phyloP scores from a whole-genome alignment of 2,797 vertebrate genomes.

The Cheirogaleus major region DNA sequence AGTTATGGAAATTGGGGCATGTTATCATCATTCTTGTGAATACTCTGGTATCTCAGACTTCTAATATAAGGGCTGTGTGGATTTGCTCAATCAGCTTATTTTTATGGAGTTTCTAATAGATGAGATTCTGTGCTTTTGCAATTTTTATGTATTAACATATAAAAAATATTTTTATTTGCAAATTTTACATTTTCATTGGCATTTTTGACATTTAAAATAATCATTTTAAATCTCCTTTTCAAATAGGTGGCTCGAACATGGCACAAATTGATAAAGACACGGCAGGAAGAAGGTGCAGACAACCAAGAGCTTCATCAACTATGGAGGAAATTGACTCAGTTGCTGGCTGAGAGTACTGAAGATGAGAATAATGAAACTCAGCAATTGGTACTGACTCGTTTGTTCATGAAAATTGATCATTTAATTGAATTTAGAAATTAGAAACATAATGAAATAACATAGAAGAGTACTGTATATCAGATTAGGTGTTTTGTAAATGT shows the following conservation, averaged over 20 bases:
- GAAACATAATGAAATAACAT: not conserved
- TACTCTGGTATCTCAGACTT: not conserved
- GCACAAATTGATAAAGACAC: slow-evolving; percentile 89
- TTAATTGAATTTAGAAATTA: slow-evolving; percentile 40
- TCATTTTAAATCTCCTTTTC: slow-evolving; percentile 15
- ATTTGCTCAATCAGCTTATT: not conserved
- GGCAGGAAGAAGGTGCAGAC: slow-evolving; percentile 88
- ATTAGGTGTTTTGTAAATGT: not conserved
- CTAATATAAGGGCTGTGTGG: not conserved
- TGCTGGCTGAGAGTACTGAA: slow-evolving; percentile 87
- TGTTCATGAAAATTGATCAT: not conserved
- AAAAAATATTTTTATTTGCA: slow-evolving; percentile 32
- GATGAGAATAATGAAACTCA: slow-evolving; percentile 90
- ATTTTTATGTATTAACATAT: slow-evolving; percentile 24
- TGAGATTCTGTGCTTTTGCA: not conserved
- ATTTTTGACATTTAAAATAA: slow-evolving; percentile 3
- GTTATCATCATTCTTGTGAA: not conserved
- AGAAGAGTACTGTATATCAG: not conserved
- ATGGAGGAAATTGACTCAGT: slow-evolving; percentile 91
- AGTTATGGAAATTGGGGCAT: not conserved
- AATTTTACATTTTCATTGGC: slow-evolving; percentile 14
- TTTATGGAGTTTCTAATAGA: not conserved
- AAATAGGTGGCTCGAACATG: slow-evolving; percentile 91
- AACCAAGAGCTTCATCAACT: slow-evolving; percentile 91
- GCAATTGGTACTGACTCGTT: slow-evolving; percentile 88